Percentiles rank a stretch among this genome's conserved stretches.
These are phyloP conservation scores for Plectus sambesii DNA, from an alignment of 1,140 invertebrate species.

Conservation along the genomic window DNA sequence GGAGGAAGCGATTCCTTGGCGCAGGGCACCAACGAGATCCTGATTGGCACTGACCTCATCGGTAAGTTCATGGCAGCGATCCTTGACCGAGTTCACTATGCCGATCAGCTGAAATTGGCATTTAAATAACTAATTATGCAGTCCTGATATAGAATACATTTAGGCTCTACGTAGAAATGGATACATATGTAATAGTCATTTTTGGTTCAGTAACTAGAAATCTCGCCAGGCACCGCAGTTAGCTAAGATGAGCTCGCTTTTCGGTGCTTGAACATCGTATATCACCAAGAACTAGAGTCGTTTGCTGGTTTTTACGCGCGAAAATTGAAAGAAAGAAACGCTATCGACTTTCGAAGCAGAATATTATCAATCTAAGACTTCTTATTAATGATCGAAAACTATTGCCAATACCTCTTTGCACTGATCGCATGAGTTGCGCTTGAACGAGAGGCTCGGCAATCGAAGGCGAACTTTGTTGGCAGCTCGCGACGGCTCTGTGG, in stretches of 20 bases:
- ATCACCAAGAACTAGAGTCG: constrained; percentile 3
- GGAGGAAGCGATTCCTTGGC: constrained; percentile 22
- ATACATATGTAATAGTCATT: neutral
- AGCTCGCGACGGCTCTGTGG: no score
- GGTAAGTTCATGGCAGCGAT: constrained; percentile 25
- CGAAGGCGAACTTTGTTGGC: no score
- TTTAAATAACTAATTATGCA: no score
- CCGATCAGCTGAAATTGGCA: constrained; percentile 4
- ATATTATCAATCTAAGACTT: no score
- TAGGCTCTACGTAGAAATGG: constrained; percentile 1
- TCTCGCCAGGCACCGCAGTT: neutral
- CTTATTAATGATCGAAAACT: no score
- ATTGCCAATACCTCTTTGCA: no score
- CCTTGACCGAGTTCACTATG: neutral
- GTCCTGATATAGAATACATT: neutral
- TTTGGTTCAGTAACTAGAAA: neutral
- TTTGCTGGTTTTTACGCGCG: no score
- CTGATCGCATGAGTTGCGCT: no score
- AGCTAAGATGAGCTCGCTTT: constrained; percentile 5
- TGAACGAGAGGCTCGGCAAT: no score
- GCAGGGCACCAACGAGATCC: constrained; percentile 19
- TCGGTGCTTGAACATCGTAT: constrained; percentile 1
- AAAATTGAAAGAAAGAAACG: no score
- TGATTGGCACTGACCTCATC: constrained; percentile 27
- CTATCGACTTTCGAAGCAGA: no score